Evolutionary conservation across 2,888 invertebrate species (phyloP).

Genomic region (Drosophila colorata): DNA sequence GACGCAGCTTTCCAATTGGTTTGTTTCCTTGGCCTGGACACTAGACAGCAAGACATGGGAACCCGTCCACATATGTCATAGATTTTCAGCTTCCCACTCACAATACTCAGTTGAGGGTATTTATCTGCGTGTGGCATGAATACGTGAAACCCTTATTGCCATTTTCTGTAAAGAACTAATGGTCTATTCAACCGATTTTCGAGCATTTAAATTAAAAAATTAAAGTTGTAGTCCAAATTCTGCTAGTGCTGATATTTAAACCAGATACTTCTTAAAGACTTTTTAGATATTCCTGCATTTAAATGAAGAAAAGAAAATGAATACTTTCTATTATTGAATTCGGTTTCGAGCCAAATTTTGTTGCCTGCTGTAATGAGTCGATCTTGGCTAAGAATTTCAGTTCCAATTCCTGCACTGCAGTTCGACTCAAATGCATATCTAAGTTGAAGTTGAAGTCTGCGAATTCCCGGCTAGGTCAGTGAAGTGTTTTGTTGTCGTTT

Average conservation of each 20-base stretch:
- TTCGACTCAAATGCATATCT: constrained; percentile 60
- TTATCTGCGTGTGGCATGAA: no score
- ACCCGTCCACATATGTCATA: constrained; percentile 30
- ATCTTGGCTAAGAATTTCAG: constrained; percentile 32
- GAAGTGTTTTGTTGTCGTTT: constrained; percentile 35
- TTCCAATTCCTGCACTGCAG: constrained; percentile 22
- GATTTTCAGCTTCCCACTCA: constrained; percentile 8
- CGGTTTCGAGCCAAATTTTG: constrained; percentile 10
- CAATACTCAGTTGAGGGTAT: no score
- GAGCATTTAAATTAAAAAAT: no score
- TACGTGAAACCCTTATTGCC: no score
- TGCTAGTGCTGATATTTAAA: no score
- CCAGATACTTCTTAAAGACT: no score
- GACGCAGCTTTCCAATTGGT: constrained; percentile 60
- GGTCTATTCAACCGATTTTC: no score
- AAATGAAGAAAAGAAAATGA: no score
- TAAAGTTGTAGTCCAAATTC: no score
- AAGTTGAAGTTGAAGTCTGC: constrained; percentile 21
- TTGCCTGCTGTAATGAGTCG: constrained; percentile 50
- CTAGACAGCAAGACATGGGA: constrained; percentile 40
- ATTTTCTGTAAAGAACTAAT: no score
- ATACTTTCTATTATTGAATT: no score
- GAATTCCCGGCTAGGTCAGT: constrained; percentile 40
- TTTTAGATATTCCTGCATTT: no score
- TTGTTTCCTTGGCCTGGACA: constrained; percentile 43